phyloP scores from a whole-genome alignment of 2,113 vertebrate genomes.

The Sapayoa aenigma region DNA sequence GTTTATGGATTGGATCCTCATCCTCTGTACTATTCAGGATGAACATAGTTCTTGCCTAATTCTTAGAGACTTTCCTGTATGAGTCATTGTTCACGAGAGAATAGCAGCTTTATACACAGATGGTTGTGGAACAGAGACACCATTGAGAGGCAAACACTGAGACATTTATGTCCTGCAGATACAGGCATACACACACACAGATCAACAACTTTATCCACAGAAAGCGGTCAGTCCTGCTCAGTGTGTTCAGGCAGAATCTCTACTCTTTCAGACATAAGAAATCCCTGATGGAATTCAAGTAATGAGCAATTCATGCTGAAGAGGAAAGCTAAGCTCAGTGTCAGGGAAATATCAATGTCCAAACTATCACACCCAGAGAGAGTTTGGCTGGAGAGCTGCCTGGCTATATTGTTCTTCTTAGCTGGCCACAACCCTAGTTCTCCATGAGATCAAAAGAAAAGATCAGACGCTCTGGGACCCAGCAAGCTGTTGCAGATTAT shows the following conservation, averaged over 20 bases:
- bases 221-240: constrained; percentile 33
- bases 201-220: constrained; percentile 30
- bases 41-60: constrained; percentile 41
- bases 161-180: constrained; percentile 44
- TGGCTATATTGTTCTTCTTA: not conserved
- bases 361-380: not conserved
- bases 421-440: not conserved
- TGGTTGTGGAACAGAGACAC: constrained; percentile 56
- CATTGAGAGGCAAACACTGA: constrained; percentile 61
- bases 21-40: not conserved
- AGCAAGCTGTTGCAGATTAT: not conserved
- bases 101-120: constrained; percentile 67
- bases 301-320: constrained; percentile 28
- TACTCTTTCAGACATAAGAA: constrained; percentile 29
- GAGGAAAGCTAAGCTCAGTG: constrained; percentile 14
- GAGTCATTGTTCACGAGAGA: constrained; percentile 59
- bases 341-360: constrained; percentile 15
- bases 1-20: not conserved
- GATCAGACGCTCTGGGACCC: not conserved
- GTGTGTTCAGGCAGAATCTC: constrained; percentile 34
- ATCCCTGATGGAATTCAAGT: constrained; percentile 35
- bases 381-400: not conserved
- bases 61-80: constrained; percentile 50
- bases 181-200: constrained; percentile 20
- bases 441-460: not conserved